Base-by-base conservation (phyloP, 2,888 invertebrate genomes). In the Spisula subtruncata region DNA sequence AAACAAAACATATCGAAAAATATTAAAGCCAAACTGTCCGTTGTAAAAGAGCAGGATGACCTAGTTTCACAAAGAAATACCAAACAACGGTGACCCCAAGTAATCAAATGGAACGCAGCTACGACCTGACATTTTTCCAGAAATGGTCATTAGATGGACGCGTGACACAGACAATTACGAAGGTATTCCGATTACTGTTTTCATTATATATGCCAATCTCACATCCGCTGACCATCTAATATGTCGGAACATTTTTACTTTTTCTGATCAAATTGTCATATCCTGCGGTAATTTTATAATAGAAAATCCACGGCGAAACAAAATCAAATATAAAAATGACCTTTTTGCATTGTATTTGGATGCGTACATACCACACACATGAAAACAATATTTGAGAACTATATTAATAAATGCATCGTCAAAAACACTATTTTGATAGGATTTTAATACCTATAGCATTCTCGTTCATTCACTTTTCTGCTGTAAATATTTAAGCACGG, bases 201-300 rank as follows among this genome's bases (percentile, higher is more conserved):
- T 75, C 35, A 75, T 75, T 75, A 35, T 20, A 32, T 2, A 75
- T 75, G 18, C 75, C 75, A 35, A 35, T 32, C 35, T 18, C 75
- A 18, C 35, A 75, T 75, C 75, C 75, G 75, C 25, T 16, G 35
- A 35, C 29, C 75, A 35, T 75, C 29, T 75, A 75, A 75, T 32
- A 35, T 75, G 83, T 35, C 56, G 54, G 56, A 60, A 56, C 60
- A 35, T 35, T 83, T 83, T 83, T 60, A n/a, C 20, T 18, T 83
- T 75, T 75, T 35, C 35, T 14, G 56, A 54, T 60, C 83, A 41
- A 35, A 56, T 56, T 83, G 20, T 60, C 83, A 18, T 83, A 83
- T 83, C 83, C 83, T 32, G 83, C 29, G 56, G 60, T 83, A 83
- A 83, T 83, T 25, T 18, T 83, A 54, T 83, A 83, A 83, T 83